Evolutionary conservation across 2,113 vertebrate species (phyloP).

Genomic region (Platysternon megacephalum): DNA sequence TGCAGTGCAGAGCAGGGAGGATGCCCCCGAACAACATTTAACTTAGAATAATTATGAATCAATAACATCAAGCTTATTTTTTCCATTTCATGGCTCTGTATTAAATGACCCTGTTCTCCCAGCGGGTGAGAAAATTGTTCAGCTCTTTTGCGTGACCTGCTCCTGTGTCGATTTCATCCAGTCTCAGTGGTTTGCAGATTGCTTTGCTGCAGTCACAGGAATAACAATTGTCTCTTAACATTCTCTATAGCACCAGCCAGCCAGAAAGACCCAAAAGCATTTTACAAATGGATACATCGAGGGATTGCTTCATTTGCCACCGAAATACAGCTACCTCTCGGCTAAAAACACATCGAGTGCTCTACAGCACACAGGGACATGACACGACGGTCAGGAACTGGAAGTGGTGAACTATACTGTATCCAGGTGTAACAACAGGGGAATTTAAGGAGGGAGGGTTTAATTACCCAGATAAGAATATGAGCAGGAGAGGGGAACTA

Average conservation of each 20-base stretch:
- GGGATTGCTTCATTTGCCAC: neutral
- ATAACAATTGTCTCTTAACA: neutral
- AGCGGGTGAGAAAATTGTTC: neutral
- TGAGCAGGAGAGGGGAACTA: neutral
- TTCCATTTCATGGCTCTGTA: neutral
- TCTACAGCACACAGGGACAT: neutral
- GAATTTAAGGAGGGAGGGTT: neutral
- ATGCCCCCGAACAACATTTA: neutral
- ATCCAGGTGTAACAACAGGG: neutral
- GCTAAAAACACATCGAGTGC: neutral
- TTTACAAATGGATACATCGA: neutral
- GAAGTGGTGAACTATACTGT: neutral
- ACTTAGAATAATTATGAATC: neutral
- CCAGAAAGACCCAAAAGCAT: neutral
- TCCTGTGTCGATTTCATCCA: neutral
- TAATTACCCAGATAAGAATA: neutral
- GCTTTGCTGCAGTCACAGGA: neutral
- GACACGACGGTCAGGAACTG: too few species aligned
- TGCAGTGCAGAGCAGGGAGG: neutral
- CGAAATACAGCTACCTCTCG: neutral
- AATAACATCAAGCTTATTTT: neutral
- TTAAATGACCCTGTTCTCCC: neutral
- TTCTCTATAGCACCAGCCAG: neutral
- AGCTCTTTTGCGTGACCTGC: neutral
- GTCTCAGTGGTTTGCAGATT: neutral